Base-by-base conservation (phyloP, 2,113 vertebrate genomes). In the Mixornis gularis region DNA sequence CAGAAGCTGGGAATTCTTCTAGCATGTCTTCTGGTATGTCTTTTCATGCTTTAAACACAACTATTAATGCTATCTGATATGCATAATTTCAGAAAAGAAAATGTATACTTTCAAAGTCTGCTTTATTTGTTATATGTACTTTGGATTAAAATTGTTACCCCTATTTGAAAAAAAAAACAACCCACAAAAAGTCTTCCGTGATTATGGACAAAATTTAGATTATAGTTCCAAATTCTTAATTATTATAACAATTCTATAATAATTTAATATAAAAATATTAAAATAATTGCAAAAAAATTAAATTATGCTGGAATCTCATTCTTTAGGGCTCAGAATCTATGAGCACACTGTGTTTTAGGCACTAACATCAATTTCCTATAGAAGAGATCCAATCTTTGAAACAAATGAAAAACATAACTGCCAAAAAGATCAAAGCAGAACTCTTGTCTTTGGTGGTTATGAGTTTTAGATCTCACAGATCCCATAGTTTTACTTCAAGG, bases 91-190 rank as follows among this genome's bases (percentile, higher is more conserved):
- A 74, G 52, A 64, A 32, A 83, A 74, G 16, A 72, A 82, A 81
- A 73, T 0, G 0, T 20, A 32, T 29, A 32, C 2, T 22, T 5
- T 27, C 13, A 63, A 69, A 69, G 4, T 69, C 30, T 62, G 14
- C 12, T 81, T 70, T 82, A 65, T 62, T 88, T 79, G 13, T 46
- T 43, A 24, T 21, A 13, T 19, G 8, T 64, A 56, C 10, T 64
- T 74, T 11, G 7, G 7, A 21, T 71, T 66, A 29, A 85, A 88
- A 66, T 6, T 43, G 7, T 43, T 87, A 15, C 7, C 25, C 5
- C 3, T 52, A 29, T 71, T 69, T 4, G 4, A 34, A 60, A 32
- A 81, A 72, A 84, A 79, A 69, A 36, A 7, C 14, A 3, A n/a
- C 20, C 20, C 17, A 26, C 1, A 2, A 5, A 79, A 79, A 89